Evolutionary conservation across 2,888 invertebrate species (phyloP), one percentile per base, ranked within the genome.

Genomic region (Oxytorus armatus): DNA sequence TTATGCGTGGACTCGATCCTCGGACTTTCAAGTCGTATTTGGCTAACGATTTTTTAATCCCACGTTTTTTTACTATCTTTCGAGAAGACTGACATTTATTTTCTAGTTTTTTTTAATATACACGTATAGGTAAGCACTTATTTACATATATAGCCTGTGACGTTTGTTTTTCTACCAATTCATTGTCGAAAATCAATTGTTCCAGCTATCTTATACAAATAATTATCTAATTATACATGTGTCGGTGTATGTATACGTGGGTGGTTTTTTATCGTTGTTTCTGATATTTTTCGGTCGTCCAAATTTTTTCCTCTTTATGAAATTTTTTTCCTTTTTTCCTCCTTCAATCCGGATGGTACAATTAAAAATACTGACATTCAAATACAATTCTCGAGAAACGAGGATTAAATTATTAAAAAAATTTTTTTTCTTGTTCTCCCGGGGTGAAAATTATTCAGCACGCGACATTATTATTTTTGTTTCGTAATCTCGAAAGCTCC

Each of bases 361-460:
- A 75, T 77, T 70, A 33, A 77, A 70, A 79, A 77, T 77, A 80
- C 77, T 73, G 79, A 77, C 74, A 74, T 75, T 74, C 66, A 55
- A 61, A 74, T 70, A 75, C 69, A 33, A 53, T 23, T 53, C 16
- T 57, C 69, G 61, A 11, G 33, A 14, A 49, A 63, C 53, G 5
- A 49, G 29, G 25, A 63, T 57, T 33, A 21, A n/a, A 53, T 44
- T n/a, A 14, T 55, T 65, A 44, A 14, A 11, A 55, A 39, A 23
- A 53, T 75, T 29, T 1, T 29, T 73, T 47, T 23, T 33, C 49
- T 3, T 65, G 10, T 23, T 55, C 7, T 18, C 2, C 16, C 11
- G 44, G 33, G 59, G 36, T 44, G 18, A 39, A 39, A 44, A 47
- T 82, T 85, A 82, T 83, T 79, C 83, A 82, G 66, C 83, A 83